These are phyloP conservation scores for Paracentrotus lividus DNA, from an alignment of 53 echinoderm and acorn worm species.

Conservation along the genomic window DNA sequence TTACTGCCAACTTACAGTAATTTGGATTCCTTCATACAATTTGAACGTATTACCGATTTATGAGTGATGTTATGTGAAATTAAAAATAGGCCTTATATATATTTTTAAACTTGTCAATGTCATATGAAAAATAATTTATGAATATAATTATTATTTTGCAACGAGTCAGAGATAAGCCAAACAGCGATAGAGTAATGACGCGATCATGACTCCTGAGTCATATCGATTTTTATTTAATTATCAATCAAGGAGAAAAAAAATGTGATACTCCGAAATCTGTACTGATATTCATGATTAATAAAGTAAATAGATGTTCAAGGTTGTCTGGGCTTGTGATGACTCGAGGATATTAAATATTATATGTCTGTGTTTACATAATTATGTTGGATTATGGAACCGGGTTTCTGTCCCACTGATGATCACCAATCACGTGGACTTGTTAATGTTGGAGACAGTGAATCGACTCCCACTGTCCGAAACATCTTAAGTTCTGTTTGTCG, in stretches of 20 bases:
- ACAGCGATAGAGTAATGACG: background rate
- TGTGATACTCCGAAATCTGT: background rate
- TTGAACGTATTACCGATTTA: too few relatives aligned
- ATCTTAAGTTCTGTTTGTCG: too few relatives aligned
- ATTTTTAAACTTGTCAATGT: too few relatives aligned
- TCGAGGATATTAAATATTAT: background rate
- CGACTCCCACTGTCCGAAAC: too few relatives aligned
- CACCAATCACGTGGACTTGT: too few relatives aligned
- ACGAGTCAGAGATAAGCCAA: background rate
- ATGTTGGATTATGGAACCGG: background rate
- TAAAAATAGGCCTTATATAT: too few relatives aligned
- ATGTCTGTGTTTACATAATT: background rate
- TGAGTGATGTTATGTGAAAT: too few relatives aligned
- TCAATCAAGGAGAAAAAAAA: constrained; percentile 33
- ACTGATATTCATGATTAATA: background rate
- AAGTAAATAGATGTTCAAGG: constrained; percentile 17
- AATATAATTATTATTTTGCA: too few relatives aligned
- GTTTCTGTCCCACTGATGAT: background rate
- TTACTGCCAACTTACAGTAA: too few relatives aligned
- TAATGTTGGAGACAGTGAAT: too few relatives aligned
- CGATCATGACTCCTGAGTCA: background rate
- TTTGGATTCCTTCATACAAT: too few relatives aligned
- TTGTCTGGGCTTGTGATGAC: background rate
- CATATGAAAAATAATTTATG: too few relatives aligned
- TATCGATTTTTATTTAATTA: background rate